Evolutionary conservation across 2,113 vertebrate species (phyloP).

Genomic region (Sander vitreus): DNA sequence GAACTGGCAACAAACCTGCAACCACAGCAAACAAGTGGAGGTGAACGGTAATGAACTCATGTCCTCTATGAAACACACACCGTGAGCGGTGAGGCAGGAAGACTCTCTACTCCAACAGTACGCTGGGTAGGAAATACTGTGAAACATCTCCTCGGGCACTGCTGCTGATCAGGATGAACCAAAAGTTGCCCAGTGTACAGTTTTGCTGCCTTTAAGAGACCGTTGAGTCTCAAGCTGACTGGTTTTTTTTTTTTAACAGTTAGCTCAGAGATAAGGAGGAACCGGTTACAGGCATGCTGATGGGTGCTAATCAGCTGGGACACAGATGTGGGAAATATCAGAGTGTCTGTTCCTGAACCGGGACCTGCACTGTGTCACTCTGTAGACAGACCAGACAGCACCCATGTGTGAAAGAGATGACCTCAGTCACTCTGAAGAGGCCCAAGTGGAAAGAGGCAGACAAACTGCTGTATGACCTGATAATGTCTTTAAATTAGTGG

Average conservation of each 20-base stretch:
- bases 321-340: conserved; percentile 68
- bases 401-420: conserved; percentile 74
- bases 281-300: conserved; percentile 50
- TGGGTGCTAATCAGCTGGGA: conserved; percentile 66
- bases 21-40: conserved; percentile 67
- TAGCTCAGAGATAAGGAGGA: conserved; percentile 69
- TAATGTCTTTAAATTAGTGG: conserved; percentile 53
- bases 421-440: conserved; percentile 56
- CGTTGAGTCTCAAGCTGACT: conserved; percentile 4
- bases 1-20: conserved; percentile 71
- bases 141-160: neutral
- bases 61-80: conserved; percentile 39
- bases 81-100: neutral
- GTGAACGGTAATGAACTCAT: conserved; percentile 53
- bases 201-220: conserved; percentile 13
- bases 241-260: conserved; percentile 56
- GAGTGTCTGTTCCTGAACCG: conserved; percentile 49
- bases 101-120: neutral
- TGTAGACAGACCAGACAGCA: conserved; percentile 60
- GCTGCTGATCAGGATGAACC: neutral
- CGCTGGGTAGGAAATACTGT: neutral
- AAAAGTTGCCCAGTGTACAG: neutral
- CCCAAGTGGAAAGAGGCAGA: conserved; percentile 42
- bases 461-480: conserved; percentile 20
- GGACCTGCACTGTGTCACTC: conserved; percentile 72